These are phyloP conservation scores for Paralinhomoeus sp. DNA, from an alignment of 2,888 invertebrate species.

Conservation along the genomic window DNA sequence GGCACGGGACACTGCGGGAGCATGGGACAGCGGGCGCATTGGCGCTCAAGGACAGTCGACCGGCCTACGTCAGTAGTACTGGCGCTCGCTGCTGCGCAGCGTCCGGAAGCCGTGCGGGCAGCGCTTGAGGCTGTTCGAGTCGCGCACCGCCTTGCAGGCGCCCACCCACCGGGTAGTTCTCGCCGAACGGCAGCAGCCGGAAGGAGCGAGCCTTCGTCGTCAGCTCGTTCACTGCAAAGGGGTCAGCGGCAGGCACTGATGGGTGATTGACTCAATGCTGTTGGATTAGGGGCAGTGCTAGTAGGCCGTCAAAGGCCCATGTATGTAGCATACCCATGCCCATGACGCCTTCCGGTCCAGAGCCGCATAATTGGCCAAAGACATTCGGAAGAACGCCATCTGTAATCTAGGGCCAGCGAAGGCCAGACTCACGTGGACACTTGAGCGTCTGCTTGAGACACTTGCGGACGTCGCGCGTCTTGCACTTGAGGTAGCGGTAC, in stretches of 20 bases:
- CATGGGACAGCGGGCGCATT: too few species aligned
- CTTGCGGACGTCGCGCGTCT: conserved; percentile 11
- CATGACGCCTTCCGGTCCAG: too few species aligned
- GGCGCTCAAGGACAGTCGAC: conserved; percentile 12
- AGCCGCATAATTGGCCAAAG: too few species aligned
- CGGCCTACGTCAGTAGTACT: conserved; percentile 10
- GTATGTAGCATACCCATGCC: too few species aligned
- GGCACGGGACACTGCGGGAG: too few species aligned
- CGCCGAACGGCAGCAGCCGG: not conserved
- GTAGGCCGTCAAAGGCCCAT: too few species aligned
- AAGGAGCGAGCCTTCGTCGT: too few species aligned
- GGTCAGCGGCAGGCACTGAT: too few species aligned
- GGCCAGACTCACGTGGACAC: conserved; percentile 9
- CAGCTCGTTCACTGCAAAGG: not conserved
- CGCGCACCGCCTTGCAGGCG: conserved; percentile 10
- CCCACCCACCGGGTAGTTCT: not conserved
- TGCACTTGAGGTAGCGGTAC: conserved; percentile 11
- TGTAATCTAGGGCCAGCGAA: too few species aligned
- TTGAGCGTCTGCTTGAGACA: conserved; percentile 11
- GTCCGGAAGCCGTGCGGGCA: conserved; percentile 9
- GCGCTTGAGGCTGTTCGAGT: conserved; percentile 8
- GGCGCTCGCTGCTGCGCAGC: conserved; percentile 3
- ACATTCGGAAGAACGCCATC: too few species aligned
- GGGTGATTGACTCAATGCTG: too few species aligned
- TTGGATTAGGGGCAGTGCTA: too few species aligned